Percentiles rank a stretch among this genome's conserved stretches.
These are phyloP conservation scores for Folsomia manolachei DNA, from an alignment of 2,888 invertebrate species.

Conservation along the genomic window DNA sequence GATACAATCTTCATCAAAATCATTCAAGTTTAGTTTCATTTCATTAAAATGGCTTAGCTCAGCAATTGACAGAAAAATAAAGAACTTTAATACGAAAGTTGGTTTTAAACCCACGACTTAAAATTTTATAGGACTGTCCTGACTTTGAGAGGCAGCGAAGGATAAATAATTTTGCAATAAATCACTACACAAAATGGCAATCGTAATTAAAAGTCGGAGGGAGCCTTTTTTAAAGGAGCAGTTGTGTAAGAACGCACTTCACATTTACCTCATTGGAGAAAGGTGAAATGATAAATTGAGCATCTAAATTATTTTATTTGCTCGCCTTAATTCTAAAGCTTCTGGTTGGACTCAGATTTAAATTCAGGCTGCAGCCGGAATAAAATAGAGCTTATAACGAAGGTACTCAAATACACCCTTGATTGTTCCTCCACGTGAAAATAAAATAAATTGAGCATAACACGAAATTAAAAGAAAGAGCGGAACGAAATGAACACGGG, in stretches of 20 bases:
- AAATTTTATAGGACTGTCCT: not conserved
- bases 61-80: not conserved
- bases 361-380: too few species aligned
- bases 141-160: not conserved
- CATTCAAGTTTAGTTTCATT: not conserved
- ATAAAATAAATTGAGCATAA: not conserved
- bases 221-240: not conserved
- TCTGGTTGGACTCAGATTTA: not conserved
- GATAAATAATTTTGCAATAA: slow-evolving; percentile 12
- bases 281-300: slow-evolving; percentile 10
- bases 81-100: not conserved
- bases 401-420: not conserved
- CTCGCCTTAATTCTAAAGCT: slow-evolving; percentile 8
- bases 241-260: not conserved
- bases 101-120: not conserved
- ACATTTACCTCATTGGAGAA: slow-evolving; percentile 5
- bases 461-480: not conserved
- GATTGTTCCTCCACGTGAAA: not conserved
- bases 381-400: not conserved
- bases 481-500: slow-evolving; percentile 17
- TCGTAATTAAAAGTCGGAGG: slow-evolving; percentile 7
- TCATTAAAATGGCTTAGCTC: not conserved
- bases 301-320: too few species aligned
- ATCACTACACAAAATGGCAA: slow-evolving; percentile 8
- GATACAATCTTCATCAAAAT: not conserved